Base-by-base conservation (phyloP, 2,113 vertebrate genomes). In the Pedetes capensis region DNA sequence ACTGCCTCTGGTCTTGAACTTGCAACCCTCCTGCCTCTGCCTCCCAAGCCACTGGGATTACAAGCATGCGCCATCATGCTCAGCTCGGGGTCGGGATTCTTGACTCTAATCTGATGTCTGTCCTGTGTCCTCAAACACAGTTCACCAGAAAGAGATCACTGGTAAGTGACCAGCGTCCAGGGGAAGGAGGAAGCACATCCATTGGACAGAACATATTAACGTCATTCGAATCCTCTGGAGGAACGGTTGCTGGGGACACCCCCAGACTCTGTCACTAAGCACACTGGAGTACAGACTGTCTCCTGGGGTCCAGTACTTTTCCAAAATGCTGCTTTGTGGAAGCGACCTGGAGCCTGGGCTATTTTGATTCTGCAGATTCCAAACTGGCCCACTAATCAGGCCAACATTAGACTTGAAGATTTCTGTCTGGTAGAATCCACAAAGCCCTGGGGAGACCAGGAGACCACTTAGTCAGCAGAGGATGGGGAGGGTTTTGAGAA, bases 201-300 rank as follows among this genome's bases (percentile, higher is more conserved):
- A 7, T 27, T 16, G 51, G 27, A 23, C 7, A 12, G 74, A n/a
- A 20, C 8, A 4, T 23, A 39, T 51, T 32, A 66, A 32, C 27
- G 39, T 74, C 8, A 32, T 27, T 82, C 0, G 25, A 57, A 49
- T 17, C 1, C 17, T 71, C 51, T 51, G 22, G 51, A 44, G 53
- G 74, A 80, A 18, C 22, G 22, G 5, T 25, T 44, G 17, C 39
- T 84, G 22, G 8, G 39, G 32, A 66, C 32, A 0, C 8, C 42
- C 39, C 81, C 39, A 17, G 13, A 47, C 2, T 61, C 8, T 79
- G 47, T 39, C 29, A n/a, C 17, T 51, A 18, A 61, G n/a, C n/a
- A 20, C 18, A 3, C 3, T 25, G 8, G 44, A 11, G 27, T 55
- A 1, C 16, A 37, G 2, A 51, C 37, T n/a, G 1, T 8, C 44